Evolutionary conservation across 2,888 invertebrate species (phyloP).

Genomic region (Andrena marginata): DNA sequence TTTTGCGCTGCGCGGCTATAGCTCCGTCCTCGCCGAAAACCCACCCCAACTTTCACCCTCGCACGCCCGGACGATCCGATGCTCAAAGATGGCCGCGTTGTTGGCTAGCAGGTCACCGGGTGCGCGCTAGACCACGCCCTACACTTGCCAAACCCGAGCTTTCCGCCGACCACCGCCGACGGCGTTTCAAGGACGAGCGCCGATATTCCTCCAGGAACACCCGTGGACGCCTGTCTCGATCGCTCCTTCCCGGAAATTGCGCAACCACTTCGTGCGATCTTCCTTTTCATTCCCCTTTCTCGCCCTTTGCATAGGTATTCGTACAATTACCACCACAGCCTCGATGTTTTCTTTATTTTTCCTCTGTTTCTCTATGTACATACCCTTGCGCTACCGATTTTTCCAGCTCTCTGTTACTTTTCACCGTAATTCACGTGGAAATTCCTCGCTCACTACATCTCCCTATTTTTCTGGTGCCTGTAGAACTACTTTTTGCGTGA

Average conservation of each 20-base stretch:
- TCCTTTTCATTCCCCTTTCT: neutral
- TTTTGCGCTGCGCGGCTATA: slow-evolving; percentile 8
- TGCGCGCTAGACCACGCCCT: slow-evolving; percentile 82
- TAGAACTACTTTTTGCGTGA: no score
- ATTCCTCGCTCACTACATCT: no score
- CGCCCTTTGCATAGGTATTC: neutral
- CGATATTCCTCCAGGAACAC: slow-evolving; percentile 47
- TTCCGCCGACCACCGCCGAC: slow-evolving; percentile 67
- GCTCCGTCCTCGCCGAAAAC: slow-evolving; percentile 55
- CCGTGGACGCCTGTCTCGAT: slow-evolving; percentile 14
- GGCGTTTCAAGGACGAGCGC: slow-evolving; percentile 75
- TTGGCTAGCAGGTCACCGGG: slow-evolving; percentile 76
- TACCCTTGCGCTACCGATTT: no score
- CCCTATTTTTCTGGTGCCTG: no score
- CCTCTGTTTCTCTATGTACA: no score
- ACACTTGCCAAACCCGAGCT: slow-evolving; percentile 57
- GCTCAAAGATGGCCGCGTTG: slow-evolving; percentile 79
- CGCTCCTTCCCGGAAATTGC: slow-evolving; percentile 69
- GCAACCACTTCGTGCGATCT: slow-evolving; percentile 13
- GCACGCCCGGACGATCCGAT: slow-evolving; percentile 69
- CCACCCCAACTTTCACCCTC: slow-evolving; percentile 79
- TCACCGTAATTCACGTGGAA: no score
- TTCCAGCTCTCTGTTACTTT: no score
- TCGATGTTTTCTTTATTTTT: no score
- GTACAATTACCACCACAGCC: neutral